Conservation (phyloP, 2,113 vertebrate genomes). For the Stictonetta naevosa region DNA sequence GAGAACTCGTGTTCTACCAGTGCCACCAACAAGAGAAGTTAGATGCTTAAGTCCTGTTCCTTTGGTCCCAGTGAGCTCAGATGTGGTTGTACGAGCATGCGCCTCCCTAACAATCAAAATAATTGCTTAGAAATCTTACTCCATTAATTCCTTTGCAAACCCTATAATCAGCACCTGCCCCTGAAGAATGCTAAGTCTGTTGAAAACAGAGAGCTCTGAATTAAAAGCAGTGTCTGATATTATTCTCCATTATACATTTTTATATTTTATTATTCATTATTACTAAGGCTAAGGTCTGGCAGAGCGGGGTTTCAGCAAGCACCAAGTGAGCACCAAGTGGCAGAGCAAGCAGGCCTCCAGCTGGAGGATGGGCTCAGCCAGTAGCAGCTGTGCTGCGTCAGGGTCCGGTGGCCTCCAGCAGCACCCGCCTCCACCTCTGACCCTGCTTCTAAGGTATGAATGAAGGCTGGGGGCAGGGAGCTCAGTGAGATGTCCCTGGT, state of each 20-base stretch:
- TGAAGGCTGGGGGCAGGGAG: background rate
- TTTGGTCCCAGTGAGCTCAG: background rate
- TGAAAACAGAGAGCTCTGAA: background rate
- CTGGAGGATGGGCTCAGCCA: background rate
- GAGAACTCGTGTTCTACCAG: background rate
- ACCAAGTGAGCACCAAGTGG: background rate
- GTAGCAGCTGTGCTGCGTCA: rapidly evolving
- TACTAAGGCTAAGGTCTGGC: background rate
- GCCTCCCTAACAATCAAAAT: background rate
- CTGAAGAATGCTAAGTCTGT: background rate
- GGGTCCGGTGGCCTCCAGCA: no score
- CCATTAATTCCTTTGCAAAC: background rate
- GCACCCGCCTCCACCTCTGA: background rate
- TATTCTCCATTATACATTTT: background rate
- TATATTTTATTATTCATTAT: background rate
- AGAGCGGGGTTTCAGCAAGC: background rate
- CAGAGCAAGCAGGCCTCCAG: background rate
- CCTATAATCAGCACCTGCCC: background rate
- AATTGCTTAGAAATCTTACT: background rate
- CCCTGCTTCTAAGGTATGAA: background rate
- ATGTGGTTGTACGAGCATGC: background rate
- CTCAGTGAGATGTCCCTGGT: background rate
- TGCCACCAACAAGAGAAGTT: background rate
- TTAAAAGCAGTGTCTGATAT: background rate
- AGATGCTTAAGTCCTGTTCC: background rate